Evolutionary conservation across 2,113 vertebrate genomes (phyloP), one percentile per base, ranked within the genome.

Genomic region (Datnioides undecimradiatus): DNA sequence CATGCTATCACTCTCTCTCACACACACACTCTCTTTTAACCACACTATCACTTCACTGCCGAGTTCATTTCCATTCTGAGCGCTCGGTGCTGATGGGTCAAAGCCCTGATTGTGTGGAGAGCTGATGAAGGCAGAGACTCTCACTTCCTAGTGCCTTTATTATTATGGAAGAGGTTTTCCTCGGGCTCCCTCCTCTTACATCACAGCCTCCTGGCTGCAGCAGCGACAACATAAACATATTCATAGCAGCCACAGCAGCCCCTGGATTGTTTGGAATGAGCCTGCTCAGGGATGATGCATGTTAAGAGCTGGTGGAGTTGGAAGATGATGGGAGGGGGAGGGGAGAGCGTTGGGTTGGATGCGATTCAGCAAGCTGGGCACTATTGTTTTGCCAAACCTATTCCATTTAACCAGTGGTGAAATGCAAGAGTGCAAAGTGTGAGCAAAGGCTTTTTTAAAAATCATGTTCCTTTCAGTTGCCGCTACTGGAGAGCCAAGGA

Each of bases 21-120:
- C 72, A 36, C 63, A 45, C 85, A 57, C 87, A 29, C 72, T 46
- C 77, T 68, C 74, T 90, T 64, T 82, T 43, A 74, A 52, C 17
- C 60, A 27, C 70, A 81, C 83, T 74, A 71, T 78, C 79, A 58
- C 84, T 88, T 84, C 78, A 78, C 84, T 31, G 6, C 69, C 49
- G 1, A 74, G 77, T 89, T 89, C 51, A 91, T 91, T 91, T 88
- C 84, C 84, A 91, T 91, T 88, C 88, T 48, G 80, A 76, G 73
- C 79, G 68, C 82, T 73, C 59, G 7, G 46, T 57, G 52, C 73
- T 71, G 66, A 59, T 40, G 79, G 83, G 86, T 88, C 84, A 91
- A 90, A 91, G 84, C 79, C 76, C 77, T 82, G 84, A 91, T 90
- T 91, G 88, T 89, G 86, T 60, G 34, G 40, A 60, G 75, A 67